Conservation (phyloP, 2,797 vertebrate species). For the Bradypus variegatus region DNA sequence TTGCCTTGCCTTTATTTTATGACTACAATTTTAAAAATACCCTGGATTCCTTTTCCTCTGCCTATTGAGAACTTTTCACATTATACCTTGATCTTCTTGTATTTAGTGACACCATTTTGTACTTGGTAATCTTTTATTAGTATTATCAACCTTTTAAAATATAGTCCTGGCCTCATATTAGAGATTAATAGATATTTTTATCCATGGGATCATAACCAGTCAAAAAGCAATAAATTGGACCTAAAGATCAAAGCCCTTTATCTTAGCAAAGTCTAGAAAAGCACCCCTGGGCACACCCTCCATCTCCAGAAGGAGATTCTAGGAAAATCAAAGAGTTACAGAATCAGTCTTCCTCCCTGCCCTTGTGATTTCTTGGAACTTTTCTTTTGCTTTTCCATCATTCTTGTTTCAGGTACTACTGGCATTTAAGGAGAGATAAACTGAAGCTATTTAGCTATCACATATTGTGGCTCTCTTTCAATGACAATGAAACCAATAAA, state of each 20-base stretch:
- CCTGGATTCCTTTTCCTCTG: not conserved
- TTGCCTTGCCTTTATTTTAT: conserved; percentile 3
- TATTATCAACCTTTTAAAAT: not conserved
- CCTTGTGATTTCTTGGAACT: not conserved
- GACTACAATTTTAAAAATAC: not conserved
- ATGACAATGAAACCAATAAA: not conserved
- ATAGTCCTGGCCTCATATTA: not conserved
- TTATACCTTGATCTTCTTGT: not conserved
- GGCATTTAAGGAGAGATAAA: not conserved
- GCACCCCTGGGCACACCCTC: not conserved
- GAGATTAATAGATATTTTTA: not conserved
- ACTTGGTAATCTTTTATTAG: not conserved
- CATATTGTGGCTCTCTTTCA: conserved; percentile 26
- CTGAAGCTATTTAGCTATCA: not conserved
- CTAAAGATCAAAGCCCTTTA: not conserved
- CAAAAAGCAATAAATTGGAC: not conserved
- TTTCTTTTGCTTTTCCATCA: not conserved
- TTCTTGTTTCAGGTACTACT: not conserved
- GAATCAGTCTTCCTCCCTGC: not conserved
- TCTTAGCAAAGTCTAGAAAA: not conserved
- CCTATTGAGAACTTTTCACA: not conserved
- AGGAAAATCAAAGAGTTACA: not conserved
- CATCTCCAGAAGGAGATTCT: not conserved
- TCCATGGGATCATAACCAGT: not conserved
- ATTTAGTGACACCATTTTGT: not conserved